Evolutionary conservation across 2,113 vertebrate species (phyloP).

Genomic region (Paramisgurnus dabryanus): DNA sequence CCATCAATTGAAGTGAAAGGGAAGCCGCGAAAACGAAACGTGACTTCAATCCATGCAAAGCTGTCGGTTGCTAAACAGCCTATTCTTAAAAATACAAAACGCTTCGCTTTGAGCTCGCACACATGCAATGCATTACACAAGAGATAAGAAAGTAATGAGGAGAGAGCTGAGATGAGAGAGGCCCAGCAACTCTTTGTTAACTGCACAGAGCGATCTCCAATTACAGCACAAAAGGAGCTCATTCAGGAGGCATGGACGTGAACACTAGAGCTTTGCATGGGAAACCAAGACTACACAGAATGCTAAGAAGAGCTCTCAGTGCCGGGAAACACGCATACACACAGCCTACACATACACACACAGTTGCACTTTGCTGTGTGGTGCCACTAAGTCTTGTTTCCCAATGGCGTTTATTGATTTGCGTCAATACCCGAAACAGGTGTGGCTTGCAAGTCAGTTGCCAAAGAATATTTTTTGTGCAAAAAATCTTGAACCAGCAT

Average conservation of each 20-base stretch:
- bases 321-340: slow-evolving; percentile 21
- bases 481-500: slow-evolving; percentile 6
- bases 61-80: not conserved
- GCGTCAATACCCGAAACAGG: not conserved
- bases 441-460: no score
- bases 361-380: not conserved
- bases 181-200: slow-evolving; percentile 67
- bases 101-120: slow-evolving; percentile 11
- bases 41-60: slow-evolving; percentile 14
- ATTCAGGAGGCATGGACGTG: slow-evolving; percentile 81
- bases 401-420: not conserved
- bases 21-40: slow-evolving; percentile 4
- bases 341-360: not conserved
- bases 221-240: slow-evolving; percentile 87
- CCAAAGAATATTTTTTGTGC: no score
- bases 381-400: slow-evolving; percentile 1
- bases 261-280: slow-evolving; percentile 78
- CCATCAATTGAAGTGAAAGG: slow-evolving; percentile 1
- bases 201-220: slow-evolving; percentile 78
- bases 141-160: slow-evolving; percentile 56
- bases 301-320: slow-evolving; percentile 66
- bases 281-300: slow-evolving; percentile 77
- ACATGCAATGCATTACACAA: slow-evolving; percentile 63
- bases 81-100: slow-evolving; percentile 17
- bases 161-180: slow-evolving; percentile 50